Evolutionary conservation across 2,797 vertebrate species (phyloP), one percentile per base, ranked within the genome.

Genomic region (Fistularia tabacaria): DNA sequence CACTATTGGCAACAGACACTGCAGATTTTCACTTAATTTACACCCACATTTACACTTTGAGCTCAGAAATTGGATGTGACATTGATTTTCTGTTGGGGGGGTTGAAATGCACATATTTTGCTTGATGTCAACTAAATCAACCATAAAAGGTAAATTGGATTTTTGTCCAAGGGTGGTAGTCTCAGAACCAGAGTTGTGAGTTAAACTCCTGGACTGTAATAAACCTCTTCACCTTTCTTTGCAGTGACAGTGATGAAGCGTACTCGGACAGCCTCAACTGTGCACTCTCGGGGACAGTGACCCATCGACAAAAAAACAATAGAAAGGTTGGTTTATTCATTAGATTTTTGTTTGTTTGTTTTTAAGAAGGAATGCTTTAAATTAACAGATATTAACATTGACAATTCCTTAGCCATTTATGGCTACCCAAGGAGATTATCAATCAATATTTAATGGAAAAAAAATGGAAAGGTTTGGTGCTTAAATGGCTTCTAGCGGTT

Each of bases 61-160:
- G 78, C 85, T 85, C 84, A 76, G 84, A 86, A 88, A 87, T 87
- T 88, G 85, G 87, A 87, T 65, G 80, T 79, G 83, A 84, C 87
- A 89, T 89, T 87, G 87, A 89, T 89, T 89, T 89, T 84, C 82
- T 84, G 83, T 85, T 86, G 62, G 47, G 36, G 54, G 51, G 54
- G 50, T 58, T 40, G 38, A 74, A 76, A 82, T 85, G 79, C 82
- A 87, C 83, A 87, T 89, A 85, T 89, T 85, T 87, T 85, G 74
- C 80, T 81, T 85, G 80, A 88, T 85, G 82, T 86, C 85, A 88
- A 87, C 85, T 85, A 83, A 87, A 87, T 83, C 81, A 86, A 84
- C 73, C 84, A 85, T 87, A 84, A 87, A 86, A 86, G 79, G 77
- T 83, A 86, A 88, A 88, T 87, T 88, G 83, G 81, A 85, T 72